Percentiles rank a stretch among this genome's conserved stretches.
Evolutionary conservation across 2,888 invertebrate species (phyloP).

Genomic region (Plutella xylostella): DNA sequence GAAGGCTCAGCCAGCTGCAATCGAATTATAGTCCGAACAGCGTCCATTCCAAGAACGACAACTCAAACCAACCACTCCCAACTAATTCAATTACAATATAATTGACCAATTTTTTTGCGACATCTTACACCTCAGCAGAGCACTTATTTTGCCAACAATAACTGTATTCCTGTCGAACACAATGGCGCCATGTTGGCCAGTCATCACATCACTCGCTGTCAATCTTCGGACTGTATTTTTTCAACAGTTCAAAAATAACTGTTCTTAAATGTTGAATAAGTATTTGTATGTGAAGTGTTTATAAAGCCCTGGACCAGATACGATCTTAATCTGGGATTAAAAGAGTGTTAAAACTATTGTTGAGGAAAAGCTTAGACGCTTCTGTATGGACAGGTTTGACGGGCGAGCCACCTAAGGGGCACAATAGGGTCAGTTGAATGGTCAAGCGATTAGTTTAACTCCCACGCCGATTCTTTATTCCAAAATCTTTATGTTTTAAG

Average conservation of each 20-base stretch:
- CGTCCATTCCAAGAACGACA: slow-evolving; percentile 28
- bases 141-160: slow-evolving; percentile 64
- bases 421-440: slow-evolving; percentile 35
- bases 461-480: too few relatives aligned
- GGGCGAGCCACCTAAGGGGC: slow-evolving; percentile 43
- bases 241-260: slow-evolving; percentile 39
- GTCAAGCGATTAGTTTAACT: slow-evolving; percentile 29
- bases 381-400: too few relatives aligned
- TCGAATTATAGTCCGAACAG: slow-evolving; percentile 5
- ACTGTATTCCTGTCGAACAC: slow-evolving; percentile 40
- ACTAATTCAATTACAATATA: slow-evolving; percentile 58
- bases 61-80: slow-evolving; percentile 24
- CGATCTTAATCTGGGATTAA: slow-evolving; percentile 61
- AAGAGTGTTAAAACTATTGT: slow-evolving; percentile 45
- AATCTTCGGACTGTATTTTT: slow-evolving; percentile 36
- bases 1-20: too few relatives aligned
- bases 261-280: slow-evolving; percentile 30
- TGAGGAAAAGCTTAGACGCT: too few relatives aligned
- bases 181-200: slow-evolving; percentile 27
- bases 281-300: slow-evolving; percentile 59
- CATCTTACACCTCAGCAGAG: slow-evolving; percentile 42
- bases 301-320: slow-evolving; percentile 45
- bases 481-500: too few relatives aligned
- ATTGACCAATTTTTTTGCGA: slow-evolving; percentile 50
- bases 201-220: slow-evolving; percentile 25